Evolutionary conservation across 2,113 vertebrate genomes (phyloP).

Genomic region (Taxidea taxus): DNA sequence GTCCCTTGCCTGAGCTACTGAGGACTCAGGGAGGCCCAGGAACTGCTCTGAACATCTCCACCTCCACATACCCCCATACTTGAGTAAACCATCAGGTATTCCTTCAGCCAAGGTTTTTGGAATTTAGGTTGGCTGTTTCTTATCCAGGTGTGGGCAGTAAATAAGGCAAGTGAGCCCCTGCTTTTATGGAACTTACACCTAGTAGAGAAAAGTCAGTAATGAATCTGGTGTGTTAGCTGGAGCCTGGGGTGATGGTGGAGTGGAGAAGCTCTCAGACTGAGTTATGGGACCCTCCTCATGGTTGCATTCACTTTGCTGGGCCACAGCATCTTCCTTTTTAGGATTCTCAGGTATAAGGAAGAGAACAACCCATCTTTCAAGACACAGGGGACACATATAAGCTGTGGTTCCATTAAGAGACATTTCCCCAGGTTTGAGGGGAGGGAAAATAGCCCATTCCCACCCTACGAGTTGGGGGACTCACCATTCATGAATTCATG

Average conservation of each 20-base stretch:
- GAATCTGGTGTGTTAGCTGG: fast-evolving
- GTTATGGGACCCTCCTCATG: no score
- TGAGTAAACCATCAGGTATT: neutral
- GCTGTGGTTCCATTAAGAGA: no score
- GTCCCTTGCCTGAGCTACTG: neutral
- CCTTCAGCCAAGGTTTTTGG: neutral
- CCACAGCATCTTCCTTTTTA: neutral
- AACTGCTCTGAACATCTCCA: neutral
- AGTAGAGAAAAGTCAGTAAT: neutral
- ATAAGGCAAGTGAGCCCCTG: neutral
- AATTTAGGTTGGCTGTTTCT: neutral
- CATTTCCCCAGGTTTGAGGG: neutral
- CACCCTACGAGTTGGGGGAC: neutral
- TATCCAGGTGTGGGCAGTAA: no score
- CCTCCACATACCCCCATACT: fast-evolving
- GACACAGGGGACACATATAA: fast-evolving
- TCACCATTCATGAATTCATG: no score
- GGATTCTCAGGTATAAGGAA: neutral
- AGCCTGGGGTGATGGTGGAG: fast-evolving
- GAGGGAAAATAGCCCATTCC: no score
- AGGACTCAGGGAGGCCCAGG: fast-evolving
- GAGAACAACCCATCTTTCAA: neutral
- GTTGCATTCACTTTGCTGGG: neutral
- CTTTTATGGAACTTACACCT: neutral
- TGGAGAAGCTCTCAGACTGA: neutral